Base-by-base conservation (phyloP, 2,113 vertebrate species). In the Chaenocephalus aceratus region DNA sequence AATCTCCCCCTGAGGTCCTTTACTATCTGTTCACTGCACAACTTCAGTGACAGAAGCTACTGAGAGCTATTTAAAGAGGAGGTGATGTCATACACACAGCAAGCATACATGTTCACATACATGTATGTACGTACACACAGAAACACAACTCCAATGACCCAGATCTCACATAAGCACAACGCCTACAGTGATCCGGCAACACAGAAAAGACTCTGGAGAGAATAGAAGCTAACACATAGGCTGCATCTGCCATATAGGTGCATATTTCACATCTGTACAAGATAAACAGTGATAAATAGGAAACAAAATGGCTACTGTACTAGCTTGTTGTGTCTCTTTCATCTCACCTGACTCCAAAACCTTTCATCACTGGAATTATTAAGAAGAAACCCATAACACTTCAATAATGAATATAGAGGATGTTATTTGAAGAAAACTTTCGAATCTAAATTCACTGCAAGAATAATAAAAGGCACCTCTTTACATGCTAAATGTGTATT, bases 41-140 rank as follows among this genome's bases (percentile, higher is more conserved):
- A 82, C 84, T 84, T 76, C 71, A 90, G 77, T 82, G 80, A 82
- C 82, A 88, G 76, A 79, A 84, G 84, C 88, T 87, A 89, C 78
- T 83, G 70, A 57, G 77, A 90, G 89, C 91, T 94, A 92, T 93
- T 90, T 91, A 88, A 86, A 91, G 88, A 80, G 53, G 60, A 61
- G 84, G 56, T 90, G 90, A 94, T 93, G 88, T 93, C 90, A 92
- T 88, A 54, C 71, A 79, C 60, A 70, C 51, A 73, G 51, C 66
- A 66, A 52, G 26, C 51, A 14, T 2, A 82, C n/a, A n/a, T n/a
- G n/a, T n/a, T n/a, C n/a, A n/a, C n/a, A n/a, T n/a, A n/a, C 75
- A 52, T 21, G 21, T 44, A 52, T 21, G 21, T 44, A 62, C 21
- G 30, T 62, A 56, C 68, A 79, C 65, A 72, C 71, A 74, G 53